Base-by-base conservation (phyloP, 2,797 vertebrate species). In the Lemur catta region DNA sequence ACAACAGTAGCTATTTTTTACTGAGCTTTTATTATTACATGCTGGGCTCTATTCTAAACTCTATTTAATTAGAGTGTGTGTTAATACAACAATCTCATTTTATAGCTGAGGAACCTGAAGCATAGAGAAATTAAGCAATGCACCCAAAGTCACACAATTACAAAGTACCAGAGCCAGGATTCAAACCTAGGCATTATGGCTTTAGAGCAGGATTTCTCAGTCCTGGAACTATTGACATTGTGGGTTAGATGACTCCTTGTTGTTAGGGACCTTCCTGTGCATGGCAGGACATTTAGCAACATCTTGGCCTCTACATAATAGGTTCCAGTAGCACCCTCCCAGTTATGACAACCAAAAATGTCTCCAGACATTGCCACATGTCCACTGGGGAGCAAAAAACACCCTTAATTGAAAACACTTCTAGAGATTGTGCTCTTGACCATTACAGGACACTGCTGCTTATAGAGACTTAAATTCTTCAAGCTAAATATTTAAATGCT, bases 1-100 rank as follows among this genome's bases (percentile, higher is more conserved):
- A 71, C 17, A 75, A 43, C 3, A 95, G 26, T 33, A 79, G 35
- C 38, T 94, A 46, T 86, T 79, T 79, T 78, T 85, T 52, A 87
- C 59, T 80, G 35, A 95, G 48, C 18, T 82, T 50, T 95, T 91
- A 80, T 94, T 91, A 75, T 74, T 71, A 82, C 14, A 59, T 22
- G 3, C 20, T 65, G 46, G 50, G 14, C 48, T 84, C 38, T 67
- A 89, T 35, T 74, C 55, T 96, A 72, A 94, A 81, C 33, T 33
- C 57, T 67, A 24, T 1, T 35, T 65, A 57, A 65, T 1, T 9
- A 85, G 13, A 65, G 4, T 38, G 0, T 81, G 33, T 59, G 86
- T 55, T 85, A 82, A 93, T 67, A 17, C 10, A 72, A 84, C 33
- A 69, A 84, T 50, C 30, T 22, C 43, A 46, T 14, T 57, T 85